Base-by-base conservation (phyloP, 2,888 invertebrate species). In the Noctua comes region DNA sequence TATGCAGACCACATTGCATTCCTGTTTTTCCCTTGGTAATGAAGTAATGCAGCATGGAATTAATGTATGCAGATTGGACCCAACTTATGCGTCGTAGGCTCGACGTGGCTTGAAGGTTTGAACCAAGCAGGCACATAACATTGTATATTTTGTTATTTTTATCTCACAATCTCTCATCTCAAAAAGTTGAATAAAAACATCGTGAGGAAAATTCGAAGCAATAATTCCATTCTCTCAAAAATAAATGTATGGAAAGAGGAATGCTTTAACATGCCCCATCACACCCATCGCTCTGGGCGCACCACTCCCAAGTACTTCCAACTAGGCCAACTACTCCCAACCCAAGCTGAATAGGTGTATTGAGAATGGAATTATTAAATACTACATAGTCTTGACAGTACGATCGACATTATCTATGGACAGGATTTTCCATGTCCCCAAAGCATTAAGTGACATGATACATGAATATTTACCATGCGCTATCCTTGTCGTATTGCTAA, bases 401-500 rank as follows among this genome's bases (percentile, higher is more conserved):
- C n/a, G n/a, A 13, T n/a, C n/a, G 57, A n/a, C 11, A 43, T 73
- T 69, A 40, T 73, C 27, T 74, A 43, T 51, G 6, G 43, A 51
- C 11, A 31, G 16, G 13, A 24, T 18, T 77, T 77, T 77, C 78
- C 77, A 77, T 68, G 6, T 59, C 18, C 1, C 27, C 13, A 59
- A 48, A 57, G 27, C n/a, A 7, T 48, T 59, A 40, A 40, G 21
- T n/a, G 40, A 43, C 8, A 31, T 59, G 27, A 43, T 18, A 57
- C 43, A 51, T 66, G 46, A 76, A 77, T 79, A 54, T 54, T 69
- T 54, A n/a, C 2, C 27, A 18, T 24, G 27, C 27, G 80, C 72
- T 80, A 46, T 79, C 78, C 64, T 72, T 78, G 72, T 79, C 64
- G 64, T n/a, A 54, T 54, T 46, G 1, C 31, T 5, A n/a, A 16